phyloP scores from a whole-genome alignment of 1,140 invertebrate species.

The Platyscapa corneri region DNA sequence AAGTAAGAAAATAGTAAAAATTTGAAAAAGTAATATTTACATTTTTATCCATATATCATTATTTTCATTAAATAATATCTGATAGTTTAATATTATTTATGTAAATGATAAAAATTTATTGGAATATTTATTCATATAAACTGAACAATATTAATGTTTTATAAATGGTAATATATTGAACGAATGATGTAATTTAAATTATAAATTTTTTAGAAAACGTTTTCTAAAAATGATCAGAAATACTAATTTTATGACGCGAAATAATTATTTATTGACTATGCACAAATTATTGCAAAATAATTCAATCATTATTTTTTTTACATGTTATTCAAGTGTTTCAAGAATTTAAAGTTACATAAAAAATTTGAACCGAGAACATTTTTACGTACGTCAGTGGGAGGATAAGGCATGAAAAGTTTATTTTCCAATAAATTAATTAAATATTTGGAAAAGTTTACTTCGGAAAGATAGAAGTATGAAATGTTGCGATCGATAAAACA shows the following conservation, averaged over 20 bases:
- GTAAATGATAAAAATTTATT: no score
- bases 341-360: neutral
- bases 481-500: slow-evolving; percentile 54
- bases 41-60: no score
- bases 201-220: no score
- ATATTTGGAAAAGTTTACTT: slow-evolving; percentile 56
- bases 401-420: slow-evolving; percentile 54
- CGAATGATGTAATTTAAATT: no score
- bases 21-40: no score
- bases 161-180: no score
- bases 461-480: slow-evolving; percentile 28
- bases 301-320: neutral
- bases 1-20: no score
- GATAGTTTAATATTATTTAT: no score
- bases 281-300: slow-evolving; percentile 8
- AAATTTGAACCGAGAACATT: slow-evolving; percentile 26
- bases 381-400: slow-evolving; percentile 35
- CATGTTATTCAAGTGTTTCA: slow-evolving; percentile 7
- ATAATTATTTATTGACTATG: neutral
- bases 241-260: neutral
- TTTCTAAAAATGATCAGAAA: no score
- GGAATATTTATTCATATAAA: no score
- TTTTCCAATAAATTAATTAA: slow-evolving; percentile 63
- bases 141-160: no score
- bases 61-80: no score